Evolutionary conservation across 2,888 invertebrate genomes (phyloP).

Genomic region (Noctua fimbriata): DNA sequence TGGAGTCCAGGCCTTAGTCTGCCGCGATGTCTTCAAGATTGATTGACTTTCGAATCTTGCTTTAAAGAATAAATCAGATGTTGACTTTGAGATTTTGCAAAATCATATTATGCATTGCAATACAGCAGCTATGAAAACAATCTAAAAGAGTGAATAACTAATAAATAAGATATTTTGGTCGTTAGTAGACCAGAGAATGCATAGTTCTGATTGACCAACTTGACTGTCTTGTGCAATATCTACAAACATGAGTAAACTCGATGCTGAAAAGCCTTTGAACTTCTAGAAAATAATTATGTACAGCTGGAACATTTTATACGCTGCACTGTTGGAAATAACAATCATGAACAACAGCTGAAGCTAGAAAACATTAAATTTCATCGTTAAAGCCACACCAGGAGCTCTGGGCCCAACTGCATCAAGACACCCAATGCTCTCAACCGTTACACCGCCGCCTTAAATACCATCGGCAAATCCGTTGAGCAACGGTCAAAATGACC

Average conservation of each 20-base stretch:
- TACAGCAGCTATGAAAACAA: neutral
- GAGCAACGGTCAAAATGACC: constrained; percentile 87
- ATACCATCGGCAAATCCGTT: constrained; percentile 89
- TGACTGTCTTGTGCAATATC: neutral
- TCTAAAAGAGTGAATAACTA: neutral
- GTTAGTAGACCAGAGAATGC: neutral
- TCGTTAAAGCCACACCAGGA: constrained; percentile 14
- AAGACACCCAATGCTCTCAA: constrained; percentile 67
- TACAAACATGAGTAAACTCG: neutral
- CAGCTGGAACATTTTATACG: neutral
- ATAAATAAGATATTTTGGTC: neutral
- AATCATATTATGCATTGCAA: neutral
- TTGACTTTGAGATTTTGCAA: neutral
- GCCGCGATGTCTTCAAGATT: neutral
- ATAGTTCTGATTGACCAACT: neutral
- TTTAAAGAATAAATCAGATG: neutral
- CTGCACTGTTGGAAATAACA: neutral
- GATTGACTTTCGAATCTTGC: neutral
- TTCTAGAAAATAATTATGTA: neutral
- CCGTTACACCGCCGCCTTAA: constrained; percentile 80
- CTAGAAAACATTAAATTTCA: constrained; percentile 5
- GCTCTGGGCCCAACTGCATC: constrained; percentile 18
- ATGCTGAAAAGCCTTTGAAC: neutral
- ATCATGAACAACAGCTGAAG: neutral
- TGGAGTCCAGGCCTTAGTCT: neutral